Conservation (phyloP, 2,797 vertebrate genomes). For the Sus cebifrons region DNA sequence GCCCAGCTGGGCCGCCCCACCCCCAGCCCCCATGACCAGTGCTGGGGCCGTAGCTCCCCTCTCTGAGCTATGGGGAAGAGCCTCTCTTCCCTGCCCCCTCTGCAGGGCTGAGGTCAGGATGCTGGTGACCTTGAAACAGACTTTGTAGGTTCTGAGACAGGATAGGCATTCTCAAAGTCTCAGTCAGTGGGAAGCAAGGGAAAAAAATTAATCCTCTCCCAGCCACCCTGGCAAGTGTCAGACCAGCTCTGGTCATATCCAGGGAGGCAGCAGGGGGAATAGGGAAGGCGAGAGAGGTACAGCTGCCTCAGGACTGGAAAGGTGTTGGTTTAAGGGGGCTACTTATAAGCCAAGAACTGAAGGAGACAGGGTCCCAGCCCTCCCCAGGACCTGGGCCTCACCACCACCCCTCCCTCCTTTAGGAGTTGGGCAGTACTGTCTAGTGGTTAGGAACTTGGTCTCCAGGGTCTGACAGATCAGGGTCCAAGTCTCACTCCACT, state of each 20-base stretch:
- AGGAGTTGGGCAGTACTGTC: neutral
- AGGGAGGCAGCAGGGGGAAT: too few species aligned
- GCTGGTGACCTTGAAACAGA: conserved; percentile 28
- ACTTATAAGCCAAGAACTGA: neutral
- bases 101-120: neutral
- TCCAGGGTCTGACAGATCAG: neutral
- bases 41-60: neutral
- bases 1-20: neutral
- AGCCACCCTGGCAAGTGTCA: neutral
- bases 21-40: neutral
- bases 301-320: neutral
- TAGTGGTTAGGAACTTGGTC: neutral
- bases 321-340: neutral
- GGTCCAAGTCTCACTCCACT: neutral
- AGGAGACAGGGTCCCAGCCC: neutral
- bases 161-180: neutral
- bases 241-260: neutral
- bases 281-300: neutral
- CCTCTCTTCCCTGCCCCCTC: neutral
- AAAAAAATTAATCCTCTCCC: neutral
- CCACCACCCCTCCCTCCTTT: neutral
- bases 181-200: neutral
- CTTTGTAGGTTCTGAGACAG: conserved; percentile 12
- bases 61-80: neutral
- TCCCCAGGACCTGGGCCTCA: neutral